Base-by-base conservation (phyloP, 1,140 invertebrate species). In the Akabosia matsudoensis region DNA sequence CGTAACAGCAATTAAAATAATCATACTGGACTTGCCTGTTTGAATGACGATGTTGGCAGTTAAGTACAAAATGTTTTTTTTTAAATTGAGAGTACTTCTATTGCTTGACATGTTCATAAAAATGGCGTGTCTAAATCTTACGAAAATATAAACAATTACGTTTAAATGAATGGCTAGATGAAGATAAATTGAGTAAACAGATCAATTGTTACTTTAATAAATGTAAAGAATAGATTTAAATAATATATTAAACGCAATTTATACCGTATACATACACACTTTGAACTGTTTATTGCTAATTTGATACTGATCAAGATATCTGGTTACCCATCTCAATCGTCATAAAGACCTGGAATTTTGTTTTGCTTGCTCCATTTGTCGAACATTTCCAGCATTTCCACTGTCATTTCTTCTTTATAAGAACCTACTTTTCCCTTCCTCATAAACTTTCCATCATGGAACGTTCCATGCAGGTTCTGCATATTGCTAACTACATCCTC, bases 391-490 rank as follows among this genome's bases (percentile, higher is more conserved):
- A 81, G 80, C 52, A 83, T 79, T 56, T 82, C 81, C 33, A 67
- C 16, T 2, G 89, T 88, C 90, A 95, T 93, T 77, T 92, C 88
- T 84, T 93, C 93, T 77, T 89, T 90, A 91, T 92, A 95, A 82
- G 94, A 93, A 0, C 93, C 93, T 33, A 94, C 89, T 84, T 91
- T 88, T 0, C 93, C 93, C 82, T 92, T 93, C 16, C 93, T 86
- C 73, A 94, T 93, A 82, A 94, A 93, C 26, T 85, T 83, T 72
- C 88, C 86, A 70, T 81, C 79, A 7, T 33, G 14, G 16, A 31
- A 28, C 0, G n/a, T 61, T 28, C 37, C 26, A 70, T 73, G 34
- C 70, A 79, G 72, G 24, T 79, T 77, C 14, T 85, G 82, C 0
- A 84, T 82, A 0, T 82, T 81, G 26, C 79, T 33, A 4, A 72